Percentiles rank a stretch among this genome's conserved stretches.
Evolutionary conservation across 1,140 invertebrate genomes (phyloP).

Genomic region (Ridgeia piscesae): DNA sequence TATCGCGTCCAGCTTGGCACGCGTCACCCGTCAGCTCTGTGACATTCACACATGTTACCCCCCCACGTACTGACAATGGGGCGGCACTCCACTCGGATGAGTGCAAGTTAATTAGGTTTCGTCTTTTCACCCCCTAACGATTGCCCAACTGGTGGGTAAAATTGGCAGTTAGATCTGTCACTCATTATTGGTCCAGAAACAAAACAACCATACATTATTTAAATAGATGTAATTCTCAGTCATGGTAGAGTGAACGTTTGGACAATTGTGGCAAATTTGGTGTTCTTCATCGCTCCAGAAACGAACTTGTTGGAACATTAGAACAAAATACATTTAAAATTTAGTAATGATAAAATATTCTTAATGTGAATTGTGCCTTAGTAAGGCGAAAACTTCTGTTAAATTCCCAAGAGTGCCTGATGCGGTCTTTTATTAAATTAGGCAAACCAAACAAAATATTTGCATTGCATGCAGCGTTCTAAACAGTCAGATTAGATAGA

Average conservation of each 20-base stretch:
- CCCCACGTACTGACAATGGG: not conserved
- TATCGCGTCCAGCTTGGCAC: not conserved
- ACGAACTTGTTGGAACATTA: not conserved
- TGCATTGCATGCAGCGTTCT: not conserved
- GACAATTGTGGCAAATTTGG: not conserved
- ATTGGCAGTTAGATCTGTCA: not conserved
- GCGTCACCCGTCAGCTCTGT: not conserved
- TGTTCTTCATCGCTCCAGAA: not conserved
- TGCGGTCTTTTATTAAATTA: not conserved
- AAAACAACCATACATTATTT: not conserved
- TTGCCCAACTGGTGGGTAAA: not conserved
- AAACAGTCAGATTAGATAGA: not conserved
- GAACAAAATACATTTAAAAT: not conserved
- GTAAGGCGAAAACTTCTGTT: not conserved
- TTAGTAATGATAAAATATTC: not conserved
- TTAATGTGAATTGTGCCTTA: not conserved
- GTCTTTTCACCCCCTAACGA: not conserved
- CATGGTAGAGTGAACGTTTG: not conserved
- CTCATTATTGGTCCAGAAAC: not conserved
- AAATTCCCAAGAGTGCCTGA: not conserved
- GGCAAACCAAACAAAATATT: not conserved
- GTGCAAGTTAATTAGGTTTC: not conserved
- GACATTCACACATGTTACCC: not conserved
- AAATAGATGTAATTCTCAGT: not conserved
- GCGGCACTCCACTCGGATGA: not conserved